Conservation (phyloP, 2,113 vertebrate genomes). For the Antennarius striatus region DNA sequence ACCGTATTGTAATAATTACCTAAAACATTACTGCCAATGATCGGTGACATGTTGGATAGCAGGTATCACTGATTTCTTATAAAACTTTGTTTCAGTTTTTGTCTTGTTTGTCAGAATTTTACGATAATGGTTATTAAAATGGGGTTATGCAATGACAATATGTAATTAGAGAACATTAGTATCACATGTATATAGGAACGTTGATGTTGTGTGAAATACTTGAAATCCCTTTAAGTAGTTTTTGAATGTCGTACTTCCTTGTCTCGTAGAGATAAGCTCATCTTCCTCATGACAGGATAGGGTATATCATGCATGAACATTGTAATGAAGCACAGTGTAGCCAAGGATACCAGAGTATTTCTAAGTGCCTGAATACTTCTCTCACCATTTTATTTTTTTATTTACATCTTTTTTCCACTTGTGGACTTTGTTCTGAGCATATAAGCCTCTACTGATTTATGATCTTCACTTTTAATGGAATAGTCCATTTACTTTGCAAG, state of each 20-base stretch:
- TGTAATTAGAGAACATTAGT: conserved; percentile 29
- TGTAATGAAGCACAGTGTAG: conserved; percentile 77
- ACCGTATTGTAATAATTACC: not conserved
- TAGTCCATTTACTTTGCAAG: conserved; percentile 37
- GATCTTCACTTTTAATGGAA: conserved; percentile 20
- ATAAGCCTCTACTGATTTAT: conserved; percentile 25
- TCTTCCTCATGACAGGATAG: conserved; percentile 51
- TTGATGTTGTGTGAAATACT: conserved; percentile 67
- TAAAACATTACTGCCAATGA: not conserved
- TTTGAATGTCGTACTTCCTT: conserved; percentile 69
- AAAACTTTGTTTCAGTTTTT: conserved; percentile 13
- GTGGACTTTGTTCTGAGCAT: conserved; percentile 14
- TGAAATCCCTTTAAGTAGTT: conserved; percentile 79
- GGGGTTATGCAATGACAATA: conserved; percentile 40
- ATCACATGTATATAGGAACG: conserved; percentile 65
- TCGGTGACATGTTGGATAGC: conserved; percentile 11
- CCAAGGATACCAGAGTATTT: conserved; percentile 78
- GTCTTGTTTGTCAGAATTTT: conserved; percentile 35
- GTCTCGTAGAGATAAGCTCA: conserved; percentile 57
- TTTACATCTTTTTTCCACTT: conserved; percentile 33
- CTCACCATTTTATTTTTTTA: conserved; percentile 41
- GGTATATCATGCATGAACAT: conserved; percentile 59
- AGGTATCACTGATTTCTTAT: conserved; percentile 15
- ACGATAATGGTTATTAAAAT: conserved; percentile 43
- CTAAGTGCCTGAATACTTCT: conserved; percentile 82